Percentiles rank a stretch among this genome's conserved stretches.
These are phyloP conservation scores for Gasterosteus nipponicus DNA, from an alignment of 2,113 vertebrate species.

Conservation along the genomic window DNA sequence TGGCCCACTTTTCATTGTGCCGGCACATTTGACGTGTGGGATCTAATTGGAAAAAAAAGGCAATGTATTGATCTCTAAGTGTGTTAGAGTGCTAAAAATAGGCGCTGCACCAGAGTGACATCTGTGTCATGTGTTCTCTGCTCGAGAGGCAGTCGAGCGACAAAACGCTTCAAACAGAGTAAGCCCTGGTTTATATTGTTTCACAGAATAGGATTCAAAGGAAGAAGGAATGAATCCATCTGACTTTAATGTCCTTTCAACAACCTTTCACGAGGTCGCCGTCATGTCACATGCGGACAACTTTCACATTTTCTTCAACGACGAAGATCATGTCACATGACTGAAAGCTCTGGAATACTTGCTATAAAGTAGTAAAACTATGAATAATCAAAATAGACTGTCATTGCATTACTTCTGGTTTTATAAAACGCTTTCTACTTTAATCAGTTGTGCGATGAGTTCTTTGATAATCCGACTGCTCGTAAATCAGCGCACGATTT, in stretches of 20 bases:
- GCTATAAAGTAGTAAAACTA: too few relatives aligned
- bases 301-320: too few relatives aligned
- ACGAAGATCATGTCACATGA: not conserved
- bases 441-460: not conserved
- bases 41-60: constrained; percentile 84
- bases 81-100: constrained; percentile 66
- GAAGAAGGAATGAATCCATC: not conserved
- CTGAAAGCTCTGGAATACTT: not conserved
- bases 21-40: constrained; percentile 81
- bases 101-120: constrained; percentile 47
- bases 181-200: not conserved
- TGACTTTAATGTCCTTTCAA: not conserved
- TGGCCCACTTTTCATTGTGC: constrained; percentile 80
- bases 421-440: not conserved
- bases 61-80: constrained; percentile 73
- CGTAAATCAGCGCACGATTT: not conserved
- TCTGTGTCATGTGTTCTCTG: constrained; percentile 47
- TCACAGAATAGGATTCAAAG: not conserved
- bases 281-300: not conserved
- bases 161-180: not conserved
- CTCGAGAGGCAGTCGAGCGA: constrained; percentile 9
- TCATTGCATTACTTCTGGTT: not conserved
- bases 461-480: not conserved
- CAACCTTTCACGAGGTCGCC: not conserved
- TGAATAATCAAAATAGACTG: not conserved